Conservation (phyloP, 2,113 vertebrate genomes). For the Gobio gobio region DNA sequence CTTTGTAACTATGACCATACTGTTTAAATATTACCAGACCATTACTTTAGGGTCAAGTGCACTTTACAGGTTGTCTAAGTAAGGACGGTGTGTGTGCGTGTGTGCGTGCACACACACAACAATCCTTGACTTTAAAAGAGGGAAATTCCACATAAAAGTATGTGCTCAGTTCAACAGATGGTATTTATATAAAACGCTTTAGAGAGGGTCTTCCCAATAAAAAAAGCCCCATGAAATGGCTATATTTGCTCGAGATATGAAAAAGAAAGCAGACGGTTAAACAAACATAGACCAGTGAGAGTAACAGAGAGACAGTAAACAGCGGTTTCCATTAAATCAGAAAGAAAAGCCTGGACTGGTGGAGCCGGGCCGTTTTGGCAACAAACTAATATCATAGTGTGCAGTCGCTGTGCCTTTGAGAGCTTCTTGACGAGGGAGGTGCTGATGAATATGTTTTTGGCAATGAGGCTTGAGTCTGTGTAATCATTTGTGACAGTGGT, state of each 20-base stretch:
- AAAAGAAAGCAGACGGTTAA: conserved; percentile 47
- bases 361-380: conserved; percentile 54
- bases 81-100: not conserved
- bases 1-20: not conserved
- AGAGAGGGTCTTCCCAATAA: conserved; percentile 31
- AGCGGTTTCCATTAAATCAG: conserved; percentile 61
- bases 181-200: conserved; percentile 34
- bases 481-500: conserved; percentile 76
- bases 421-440: conserved; percentile 52
- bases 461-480: conserved; percentile 61
- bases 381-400: conserved; percentile 41
- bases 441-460: conserved; percentile 66
- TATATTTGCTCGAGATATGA: conserved; percentile 49
- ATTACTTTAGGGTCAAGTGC: conserved; percentile 15
- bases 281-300: conserved; percentile 43
- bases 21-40: conserved; percentile 10
- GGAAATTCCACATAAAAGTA: not conserved
- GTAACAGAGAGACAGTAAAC: conserved; percentile 45
- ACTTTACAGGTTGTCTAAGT: conserved; percentile 10
- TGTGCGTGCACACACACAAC: too few species aligned
- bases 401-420: conserved; percentile 55
- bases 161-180: conserved; percentile 35
- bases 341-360: conserved; percentile 46
- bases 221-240: conserved; percentile 17
- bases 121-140: not conserved